Evolutionary conservation across 2,797 vertebrate genomes (phyloP).

Genomic region (Halcyon smyrnensis): DNA sequence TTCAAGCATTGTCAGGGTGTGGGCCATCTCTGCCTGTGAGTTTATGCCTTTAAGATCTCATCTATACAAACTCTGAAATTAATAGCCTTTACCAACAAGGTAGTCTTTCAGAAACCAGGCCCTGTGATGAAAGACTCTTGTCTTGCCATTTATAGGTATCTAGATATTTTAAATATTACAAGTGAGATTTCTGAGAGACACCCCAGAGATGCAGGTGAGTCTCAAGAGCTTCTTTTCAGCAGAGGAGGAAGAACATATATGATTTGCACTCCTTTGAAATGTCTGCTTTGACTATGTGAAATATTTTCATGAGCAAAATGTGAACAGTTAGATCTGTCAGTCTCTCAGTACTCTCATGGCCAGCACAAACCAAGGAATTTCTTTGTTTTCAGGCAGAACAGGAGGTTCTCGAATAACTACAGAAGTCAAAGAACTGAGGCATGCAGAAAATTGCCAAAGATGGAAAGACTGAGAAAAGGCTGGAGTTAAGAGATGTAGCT

Average conservation of each 20-base stretch:
- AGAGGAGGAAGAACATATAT: neutral
- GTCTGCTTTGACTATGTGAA: neutral
- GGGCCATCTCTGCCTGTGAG: fast-evolving
- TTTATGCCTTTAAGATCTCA: neutral
- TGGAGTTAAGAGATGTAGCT: neutral
- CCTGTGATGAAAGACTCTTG: neutral
- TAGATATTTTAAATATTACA: neutral
- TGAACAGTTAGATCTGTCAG: neutral
- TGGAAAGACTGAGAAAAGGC: neutral
- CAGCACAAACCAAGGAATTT: neutral
- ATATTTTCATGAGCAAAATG: neutral
- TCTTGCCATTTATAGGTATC: neutral
- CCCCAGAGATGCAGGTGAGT: neutral
- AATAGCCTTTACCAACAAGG: neutral
- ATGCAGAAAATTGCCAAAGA: neutral
- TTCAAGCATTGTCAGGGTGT: neutral
- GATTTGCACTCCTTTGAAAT: neutral
- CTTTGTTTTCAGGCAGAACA: neutral
- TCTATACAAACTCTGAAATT: neutral
- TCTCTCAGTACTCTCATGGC: neutral
- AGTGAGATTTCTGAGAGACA: neutral
- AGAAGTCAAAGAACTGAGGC: neutral
- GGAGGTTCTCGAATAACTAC: neutral
- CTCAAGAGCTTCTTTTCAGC: neutral
- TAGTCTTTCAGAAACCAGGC: neutral